A percentile compares a stretch with the other conserved stretches of the same genome.
These are phyloP conservation scores for Vanessa atalanta DNA, from an alignment of 1,140 invertebrate species.

Conservation along the genomic window DNA sequence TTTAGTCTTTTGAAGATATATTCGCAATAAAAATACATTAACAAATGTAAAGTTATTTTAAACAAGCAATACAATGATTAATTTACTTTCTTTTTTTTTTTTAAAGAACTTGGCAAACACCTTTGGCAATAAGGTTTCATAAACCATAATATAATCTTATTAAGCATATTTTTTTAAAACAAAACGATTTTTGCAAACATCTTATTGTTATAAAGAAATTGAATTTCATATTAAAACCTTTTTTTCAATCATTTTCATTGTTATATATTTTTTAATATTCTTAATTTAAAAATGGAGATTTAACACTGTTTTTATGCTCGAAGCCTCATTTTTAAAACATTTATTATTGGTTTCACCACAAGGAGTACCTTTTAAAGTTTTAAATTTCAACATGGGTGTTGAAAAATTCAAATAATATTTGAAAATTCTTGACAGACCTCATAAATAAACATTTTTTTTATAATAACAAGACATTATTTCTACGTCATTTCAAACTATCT, in stretches of 20 bases:
- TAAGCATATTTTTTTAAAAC: not conserved
- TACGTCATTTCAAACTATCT: not conserved
- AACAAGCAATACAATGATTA: not conserved
- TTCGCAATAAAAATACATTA: not conserved
- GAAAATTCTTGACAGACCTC: too few species aligned
- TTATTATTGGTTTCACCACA: conserved; percentile 4
- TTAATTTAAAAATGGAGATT: not conserved
- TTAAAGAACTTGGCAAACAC: not conserved
- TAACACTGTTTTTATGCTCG: not conserved
- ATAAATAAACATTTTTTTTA: too few species aligned
- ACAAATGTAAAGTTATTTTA: not conserved
- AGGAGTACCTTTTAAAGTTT: not conserved
- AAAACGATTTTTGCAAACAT: not conserved
- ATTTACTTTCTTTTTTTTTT: not conserved
- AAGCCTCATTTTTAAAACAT: not conserved
- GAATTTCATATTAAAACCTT: not conserved
- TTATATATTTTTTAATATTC: not conserved
- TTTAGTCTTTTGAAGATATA: not conserved
- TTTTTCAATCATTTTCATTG: not conserved
- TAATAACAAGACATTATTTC: not conserved
- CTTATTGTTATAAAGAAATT: not conserved
- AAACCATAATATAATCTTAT: not conserved
- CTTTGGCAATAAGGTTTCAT: conserved; percentile 1
- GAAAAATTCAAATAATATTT: too few species aligned
- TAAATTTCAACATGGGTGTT: too few species aligned